Evolutionary conservation across 2,888 invertebrate species (phyloP).

Genomic region (Dryadula phaetusa): DNA sequence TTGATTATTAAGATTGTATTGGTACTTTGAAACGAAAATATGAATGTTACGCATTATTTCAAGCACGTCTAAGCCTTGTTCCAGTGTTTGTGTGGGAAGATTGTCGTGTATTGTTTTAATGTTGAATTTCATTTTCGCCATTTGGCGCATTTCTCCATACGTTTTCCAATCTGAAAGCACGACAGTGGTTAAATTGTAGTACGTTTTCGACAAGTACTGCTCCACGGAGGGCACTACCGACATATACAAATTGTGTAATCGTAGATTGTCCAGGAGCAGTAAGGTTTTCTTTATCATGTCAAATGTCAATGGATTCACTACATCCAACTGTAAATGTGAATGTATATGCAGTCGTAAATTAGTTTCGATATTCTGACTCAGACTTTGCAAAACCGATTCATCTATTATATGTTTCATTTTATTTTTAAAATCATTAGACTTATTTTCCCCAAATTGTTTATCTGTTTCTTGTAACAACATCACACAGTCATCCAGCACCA

Average conservation of each 20-base stretch:
- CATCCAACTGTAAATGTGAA: conserved; percentile 92
- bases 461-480: conserved; percentile 67
- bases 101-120: conserved; percentile 95
- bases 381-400: conserved; percentile 86
- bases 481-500: conserved; percentile 75
- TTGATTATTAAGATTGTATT: conserved; percentile 98
- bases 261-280: conserved; percentile 83
- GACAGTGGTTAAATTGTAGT: conserved; percentile 98
- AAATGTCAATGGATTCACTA: conserved; percentile 88
- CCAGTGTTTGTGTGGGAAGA: conserved; percentile 97
- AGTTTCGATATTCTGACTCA: conserved; percentile 95
- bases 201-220: conserved; percentile 96
- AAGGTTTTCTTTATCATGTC: conserved; percentile 87
- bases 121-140: conserved; percentile 93
- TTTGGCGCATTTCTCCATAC: conserved; percentile 97
- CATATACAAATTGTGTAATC: conserved; percentile 83
- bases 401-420: conserved; percentile 75
- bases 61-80: conserved; percentile 98
- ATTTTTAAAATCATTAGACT: conserved; percentile 65
- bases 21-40: conserved; percentile 95
- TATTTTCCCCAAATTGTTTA: conserved; percentile 57
- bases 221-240: conserved; percentile 90
- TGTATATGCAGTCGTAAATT: conserved; percentile 96
- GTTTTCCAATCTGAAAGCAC: conserved; percentile 99
- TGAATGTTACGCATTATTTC: conserved; percentile 99